phyloP scores from a whole-genome alignment of 2,113 vertebrate species.

The Apeltes quadracus region DNA sequence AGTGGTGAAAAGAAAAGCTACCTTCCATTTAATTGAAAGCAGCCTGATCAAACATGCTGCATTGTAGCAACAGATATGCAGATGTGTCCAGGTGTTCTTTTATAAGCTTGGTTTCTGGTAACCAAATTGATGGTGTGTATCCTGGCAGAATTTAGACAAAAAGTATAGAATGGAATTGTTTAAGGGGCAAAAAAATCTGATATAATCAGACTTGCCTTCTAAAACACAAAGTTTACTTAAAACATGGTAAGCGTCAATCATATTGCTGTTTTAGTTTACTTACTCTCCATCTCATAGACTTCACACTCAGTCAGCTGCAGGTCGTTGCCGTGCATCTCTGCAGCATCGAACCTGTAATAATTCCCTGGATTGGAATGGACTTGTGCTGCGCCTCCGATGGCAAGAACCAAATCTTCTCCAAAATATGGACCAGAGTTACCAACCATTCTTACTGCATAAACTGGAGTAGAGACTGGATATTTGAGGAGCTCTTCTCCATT shows the following conservation, averaged over 20 bases:
- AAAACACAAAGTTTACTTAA: not conserved
- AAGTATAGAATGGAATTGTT: not conserved
- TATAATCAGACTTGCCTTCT: not conserved
- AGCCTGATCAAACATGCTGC: not conserved
- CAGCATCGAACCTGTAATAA: constrained; percentile 48
- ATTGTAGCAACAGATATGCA: not conserved
- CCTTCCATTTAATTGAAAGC: not conserved
- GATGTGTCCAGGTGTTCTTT: not conserved
- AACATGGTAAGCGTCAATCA: too few relatives aligned
- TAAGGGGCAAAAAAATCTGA: not conserved
- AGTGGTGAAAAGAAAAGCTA: not conserved
- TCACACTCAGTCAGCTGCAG: constrained; percentile 64
- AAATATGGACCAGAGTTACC: constrained; percentile 59
- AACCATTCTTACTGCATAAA: not conserved
- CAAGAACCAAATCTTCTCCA: constrained; percentile 41
- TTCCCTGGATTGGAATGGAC: constrained; percentile 30
- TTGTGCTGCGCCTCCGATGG: not conserved
- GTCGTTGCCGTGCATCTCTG: constrained; percentile 64
- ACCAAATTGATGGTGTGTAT: not conserved
- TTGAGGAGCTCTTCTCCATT: constrained; percentile 15
- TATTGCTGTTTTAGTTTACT: constrained; percentile 5
- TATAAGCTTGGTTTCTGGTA: not conserved
- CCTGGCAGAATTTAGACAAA: not conserved
- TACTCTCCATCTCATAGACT: constrained; percentile 70
- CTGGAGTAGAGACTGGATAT: not conserved